Evolutionary conservation across 2,888 invertebrate genomes (phyloP).

Genomic region (Hipparchia semele): DNA sequence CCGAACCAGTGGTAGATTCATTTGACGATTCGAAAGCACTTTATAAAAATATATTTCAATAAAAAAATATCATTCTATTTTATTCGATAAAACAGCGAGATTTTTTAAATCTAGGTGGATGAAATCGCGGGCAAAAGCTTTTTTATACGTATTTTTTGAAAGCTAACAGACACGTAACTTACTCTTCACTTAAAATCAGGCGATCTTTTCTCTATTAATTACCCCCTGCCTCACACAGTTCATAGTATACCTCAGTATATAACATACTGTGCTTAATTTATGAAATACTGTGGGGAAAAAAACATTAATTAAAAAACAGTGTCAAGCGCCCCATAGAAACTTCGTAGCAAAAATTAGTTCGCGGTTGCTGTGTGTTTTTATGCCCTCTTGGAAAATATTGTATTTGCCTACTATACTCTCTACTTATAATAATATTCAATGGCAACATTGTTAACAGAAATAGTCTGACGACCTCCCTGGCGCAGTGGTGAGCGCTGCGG

Average conservation of each 20-base stretch:
- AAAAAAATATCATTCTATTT: too few species aligned
- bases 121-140: too few species aligned
- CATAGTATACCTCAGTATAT: neutral
- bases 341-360: slow-evolving; percentile 18
- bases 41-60: too few species aligned
- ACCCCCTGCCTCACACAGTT: neutral
- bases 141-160: too few species aligned
- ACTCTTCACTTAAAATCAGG: too few species aligned
- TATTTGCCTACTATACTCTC: slow-evolving; percentile 8
- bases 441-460: neutral
- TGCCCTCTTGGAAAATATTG: slow-evolving; percentile 5
- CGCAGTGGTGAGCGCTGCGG: too few species aligned
- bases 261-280: slow-evolving; percentile 18
- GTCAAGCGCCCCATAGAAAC: slow-evolving; percentile 22
- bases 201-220: neutral
- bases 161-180: too few species aligned
- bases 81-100: too few species aligned
- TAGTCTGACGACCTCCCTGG: too few species aligned
- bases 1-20: too few species aligned
- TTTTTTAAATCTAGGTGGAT: too few species aligned
- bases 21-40: too few species aligned
- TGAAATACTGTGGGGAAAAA: slow-evolving; percentile 9
- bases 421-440: neutral
- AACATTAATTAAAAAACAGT: slow-evolving; percentile 24
- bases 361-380: slow-evolving; percentile 6